Evolutionary conservation across 2,888 invertebrate species (phyloP).

Genomic region (Sicus ferrugineus): DNA sequence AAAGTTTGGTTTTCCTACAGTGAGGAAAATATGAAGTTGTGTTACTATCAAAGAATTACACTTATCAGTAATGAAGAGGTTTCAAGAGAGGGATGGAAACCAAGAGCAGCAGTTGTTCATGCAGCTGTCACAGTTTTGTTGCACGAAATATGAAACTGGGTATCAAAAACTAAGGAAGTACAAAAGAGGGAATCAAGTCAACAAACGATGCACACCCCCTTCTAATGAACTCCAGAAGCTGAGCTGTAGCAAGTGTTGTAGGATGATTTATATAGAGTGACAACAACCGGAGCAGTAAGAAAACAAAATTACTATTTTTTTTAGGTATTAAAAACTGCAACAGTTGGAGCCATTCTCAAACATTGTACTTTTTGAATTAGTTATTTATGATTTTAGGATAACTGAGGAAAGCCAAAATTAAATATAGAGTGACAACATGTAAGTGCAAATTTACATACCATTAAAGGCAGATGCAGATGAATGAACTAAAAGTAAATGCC

Average conservation of each 20-base stretch:
- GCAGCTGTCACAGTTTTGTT: constrained; percentile 12
- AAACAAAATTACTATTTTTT: too few relatives aligned
- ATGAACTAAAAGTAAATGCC: neutral
- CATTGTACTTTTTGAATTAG: neutral
- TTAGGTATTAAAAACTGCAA: constrained; percentile 7
- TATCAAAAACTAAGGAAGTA: neutral
- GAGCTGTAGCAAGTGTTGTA: neutral
- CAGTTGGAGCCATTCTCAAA: constrained; percentile 4
- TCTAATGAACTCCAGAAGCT: neutral
- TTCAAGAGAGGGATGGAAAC: neutral
- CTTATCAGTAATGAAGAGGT: too few relatives aligned
- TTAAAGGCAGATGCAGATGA: neutral
- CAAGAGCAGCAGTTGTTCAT: constrained; percentile 12
- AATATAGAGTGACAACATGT: neutral
- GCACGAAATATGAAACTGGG: constrained; percentile 5
- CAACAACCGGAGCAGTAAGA: neutral
- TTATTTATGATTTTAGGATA: neutral
- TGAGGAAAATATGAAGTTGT: too few relatives aligned
- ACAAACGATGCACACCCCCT: neutral
- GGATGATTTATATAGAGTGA: neutral
- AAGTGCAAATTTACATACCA: neutral
- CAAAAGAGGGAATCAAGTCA: neutral
- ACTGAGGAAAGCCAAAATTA: neutral
- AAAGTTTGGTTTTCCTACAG: too few relatives aligned
- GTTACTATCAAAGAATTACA: too few relatives aligned